phyloP scores from a whole-genome alignment of 1,140 invertebrate species.

The Solenopsis fugax region DNA sequence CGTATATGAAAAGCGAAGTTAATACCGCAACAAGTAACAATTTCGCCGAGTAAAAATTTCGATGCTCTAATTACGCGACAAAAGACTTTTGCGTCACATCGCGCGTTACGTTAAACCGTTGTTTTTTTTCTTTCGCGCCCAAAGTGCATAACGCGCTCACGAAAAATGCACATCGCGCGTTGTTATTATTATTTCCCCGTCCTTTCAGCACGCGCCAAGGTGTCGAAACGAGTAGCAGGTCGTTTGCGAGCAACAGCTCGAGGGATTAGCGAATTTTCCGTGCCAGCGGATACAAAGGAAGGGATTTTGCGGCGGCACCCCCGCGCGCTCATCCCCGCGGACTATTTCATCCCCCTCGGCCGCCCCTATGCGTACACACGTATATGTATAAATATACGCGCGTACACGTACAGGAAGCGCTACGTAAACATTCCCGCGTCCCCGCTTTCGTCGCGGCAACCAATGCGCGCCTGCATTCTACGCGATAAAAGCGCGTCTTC shows the following conservation, averaged over 20 bases:
- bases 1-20: background rate
- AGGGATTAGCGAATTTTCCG: constrained; percentile 73
- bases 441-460: constrained; percentile 53
- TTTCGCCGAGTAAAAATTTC: background rate
- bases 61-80: background rate
- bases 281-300: constrained; percentile 67
- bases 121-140: background rate
- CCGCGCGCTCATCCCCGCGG: background rate
- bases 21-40: background rate
- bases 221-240: constrained; percentile 47
- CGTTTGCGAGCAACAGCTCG: constrained; percentile 66
- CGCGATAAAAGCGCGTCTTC: constrained; percentile 72
- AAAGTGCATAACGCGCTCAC: background rate
- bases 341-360: background rate
- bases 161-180: constrained; percentile 30
- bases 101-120: background rate
- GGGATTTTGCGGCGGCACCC: constrained; percentile 64
- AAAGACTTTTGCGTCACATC: background rate
- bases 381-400: too few species aligned
- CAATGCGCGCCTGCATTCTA: constrained; percentile 65
- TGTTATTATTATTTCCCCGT: constrained; percentile 15
- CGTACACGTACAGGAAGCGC: background rate
- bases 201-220: constrained; percentile 35
- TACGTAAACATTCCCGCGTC: constrained; percentile 24
- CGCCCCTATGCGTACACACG: background rate